Percentiles rank a stretch among this genome's conserved stretches.
phyloP scores from a whole-genome alignment of 2,113 vertebrate genomes.

The Struthidea cinerea region DNA sequence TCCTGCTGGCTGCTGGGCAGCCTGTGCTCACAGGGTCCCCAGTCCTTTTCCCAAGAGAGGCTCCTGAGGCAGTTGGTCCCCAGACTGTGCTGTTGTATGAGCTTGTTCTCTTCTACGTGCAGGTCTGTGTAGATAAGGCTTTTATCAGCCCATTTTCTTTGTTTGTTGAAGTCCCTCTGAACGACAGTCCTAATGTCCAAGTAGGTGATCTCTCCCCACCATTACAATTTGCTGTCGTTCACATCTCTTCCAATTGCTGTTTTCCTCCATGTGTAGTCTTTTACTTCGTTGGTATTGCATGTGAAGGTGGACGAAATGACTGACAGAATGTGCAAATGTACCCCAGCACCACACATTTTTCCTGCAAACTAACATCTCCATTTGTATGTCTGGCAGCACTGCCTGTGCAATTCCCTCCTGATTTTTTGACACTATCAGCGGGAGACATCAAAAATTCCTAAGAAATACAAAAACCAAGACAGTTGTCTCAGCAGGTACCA shows the following conservation, averaged over 20 bases:
- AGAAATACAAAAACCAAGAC: background rate
- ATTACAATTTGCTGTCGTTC: background rate
- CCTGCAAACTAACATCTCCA: background rate
- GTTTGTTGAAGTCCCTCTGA: background rate
- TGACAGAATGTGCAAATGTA: background rate
- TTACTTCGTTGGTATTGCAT: background rate
- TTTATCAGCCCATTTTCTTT: background rate
- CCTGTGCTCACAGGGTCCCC: background rate
- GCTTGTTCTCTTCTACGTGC: background rate
- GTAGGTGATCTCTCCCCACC: background rate
- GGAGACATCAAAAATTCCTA: background rate
- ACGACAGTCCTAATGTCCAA: rapidly evolving
- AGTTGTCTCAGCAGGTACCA: background rate
- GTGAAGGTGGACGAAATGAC: background rate
- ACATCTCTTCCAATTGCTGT: background rate
- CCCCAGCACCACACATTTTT: background rate
- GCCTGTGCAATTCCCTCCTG: background rate
- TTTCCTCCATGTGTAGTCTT: background rate
- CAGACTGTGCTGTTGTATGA: background rate
- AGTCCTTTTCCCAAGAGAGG: background rate
- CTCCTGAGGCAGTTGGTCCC: background rate
- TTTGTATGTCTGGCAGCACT: background rate
- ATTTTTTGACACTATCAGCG: background rate
- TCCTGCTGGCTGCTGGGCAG: background rate
- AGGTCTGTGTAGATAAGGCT: background rate